Base-by-base conservation (phyloP, 2,797 vertebrate species). In the Sebastes miniatus region DNA sequence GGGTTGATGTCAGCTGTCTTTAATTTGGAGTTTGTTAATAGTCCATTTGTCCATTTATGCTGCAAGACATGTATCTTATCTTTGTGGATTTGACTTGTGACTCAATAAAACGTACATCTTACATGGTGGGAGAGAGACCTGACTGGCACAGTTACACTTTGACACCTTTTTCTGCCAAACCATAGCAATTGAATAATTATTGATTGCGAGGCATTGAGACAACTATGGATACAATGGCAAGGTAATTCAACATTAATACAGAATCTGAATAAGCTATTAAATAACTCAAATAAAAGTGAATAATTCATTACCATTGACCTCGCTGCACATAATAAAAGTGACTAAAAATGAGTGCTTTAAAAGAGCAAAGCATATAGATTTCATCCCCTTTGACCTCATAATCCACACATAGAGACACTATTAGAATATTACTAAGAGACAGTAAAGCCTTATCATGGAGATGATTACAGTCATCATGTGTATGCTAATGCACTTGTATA, bases 401-500 rank as follows among this genome's bases (percentile, higher is more conserved):
- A 52, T 52, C 47, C 47, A 52, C 18, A 52, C 68, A 68, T 10
- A 39, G 62, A 57, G 18, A 50, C 39, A 54, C 36, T 47, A 69
- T 66, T 24, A n/a, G 18, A 52, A 54, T 50, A 72, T 54, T 79
- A 75, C 54, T 39, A 62, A 73, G 76, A 73, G 61, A 84, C 36
- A 83, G 58, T 75, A 13, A 69, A 24, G 24, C 71, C 59, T 82
- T 72, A 86, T 85, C 80, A 82, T 65, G 24, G 74, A 88, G 78
- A 88, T 88, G 56, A 91, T 91, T 77, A 86, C 77, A 81, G 68
- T 85, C 89, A 91, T 94, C 88, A 90, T 91, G 77, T 75, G 43
- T 76, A 84, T 89, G 89, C 81, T 94, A 93, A 94, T 95, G 84
- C 73, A 59, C 78, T 89, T 83, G 88, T 90, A 86, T 90, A 78